A percentile compares a stretch with the other conserved stretches of the same genome.
Evolutionary conservation across 2,888 invertebrate genomes (phyloP).

Genomic region (Troides oblongomaculatus): DNA sequence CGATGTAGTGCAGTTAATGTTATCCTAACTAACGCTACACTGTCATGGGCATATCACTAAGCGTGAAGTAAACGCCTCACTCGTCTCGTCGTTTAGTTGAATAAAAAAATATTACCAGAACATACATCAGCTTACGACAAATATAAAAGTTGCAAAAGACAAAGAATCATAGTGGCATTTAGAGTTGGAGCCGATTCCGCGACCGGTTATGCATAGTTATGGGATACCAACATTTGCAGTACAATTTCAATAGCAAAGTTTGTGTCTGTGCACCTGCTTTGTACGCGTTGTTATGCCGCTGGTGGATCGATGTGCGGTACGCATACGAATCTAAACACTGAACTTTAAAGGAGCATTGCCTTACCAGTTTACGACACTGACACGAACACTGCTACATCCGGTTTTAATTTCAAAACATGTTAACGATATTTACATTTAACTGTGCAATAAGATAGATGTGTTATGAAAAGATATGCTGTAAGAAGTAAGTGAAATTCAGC

Average conservation of each 20-base stretch:
- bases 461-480: too few relatives aligned
- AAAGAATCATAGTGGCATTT: conserved; percentile 10
- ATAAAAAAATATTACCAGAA: too few relatives aligned
- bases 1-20: too few relatives aligned
- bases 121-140: too few relatives aligned
- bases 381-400: conserved; percentile 32
- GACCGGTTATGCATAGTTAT: conserved; percentile 10
- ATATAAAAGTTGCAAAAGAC: conserved; percentile 7
- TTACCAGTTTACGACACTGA: conserved; percentile 34
- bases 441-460: conserved; percentile 3
- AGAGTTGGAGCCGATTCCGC: conserved; percentile 6
- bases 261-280: conserved; percentile 51
- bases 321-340: conserved; percentile 46
- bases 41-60: too few relatives aligned
- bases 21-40: too few relatives aligned
- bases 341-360: conserved; percentile 37
- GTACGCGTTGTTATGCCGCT: conserved; percentile 56
- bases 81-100: too few relatives aligned
- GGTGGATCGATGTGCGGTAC: conserved; percentile 41
- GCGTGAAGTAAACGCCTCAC: too few relatives aligned
- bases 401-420: conserved; percentile 30
- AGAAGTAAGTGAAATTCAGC: too few relatives aligned
- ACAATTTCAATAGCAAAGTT: conserved; percentile 17
- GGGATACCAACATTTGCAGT: conserved; percentile 16
- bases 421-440: conserved; percentile 20